Base-by-base conservation (phyloP, 2,113 vertebrate genomes). In the Girardinichthys multiradiatus region DNA sequence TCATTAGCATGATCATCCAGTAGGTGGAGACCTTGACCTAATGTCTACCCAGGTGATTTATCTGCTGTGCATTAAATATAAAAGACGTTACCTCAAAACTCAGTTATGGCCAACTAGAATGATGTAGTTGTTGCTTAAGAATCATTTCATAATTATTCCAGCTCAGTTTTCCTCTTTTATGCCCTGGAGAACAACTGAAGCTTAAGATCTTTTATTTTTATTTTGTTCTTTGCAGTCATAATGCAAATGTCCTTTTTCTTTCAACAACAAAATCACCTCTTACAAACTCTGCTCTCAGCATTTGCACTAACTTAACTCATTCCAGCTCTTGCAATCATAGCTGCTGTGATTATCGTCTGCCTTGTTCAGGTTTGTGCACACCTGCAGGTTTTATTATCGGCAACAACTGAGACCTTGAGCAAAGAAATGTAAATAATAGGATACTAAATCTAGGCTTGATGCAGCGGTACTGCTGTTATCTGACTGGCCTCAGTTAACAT, bases 1-100 rank as follows among this genome's bases (percentile, higher is more conserved):
- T 72, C 17, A 72, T 77, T 0, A 7, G 19, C 26, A 17, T 21
- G 5, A n/a, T 58, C 85, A 57, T 54, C 91, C 92, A 93, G 76
- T 76, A 92, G 91, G 71, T 76, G 91, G 87, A 84, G 76, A 77
- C 78, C 68, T 89, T 77, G 68, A 17, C 4, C 60, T 71, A 37
- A 51, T 74, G 35, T 76, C 0, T 26, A 4, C 57, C 13, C 58
- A 30, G 3, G 17, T 60, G 28, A 31, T 60, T 29, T 7, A 17
- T 30, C 19, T 51, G 21, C 21, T 51, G 8, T 54, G 24, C 37
- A 39, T 10, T n/a, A 24, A n/a, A n/a, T 59, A 30, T 30, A 30
- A 3, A 19, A 60, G 17, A 59, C 27, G 6, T 4, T 13, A 59
- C 14, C 15, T 27, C 26, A 59, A 28, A 27, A 28, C 27, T 13